phyloP scores from a whole-genome alignment of 2,888 invertebrate genomes.

The Campopleginae sp. region DNA sequence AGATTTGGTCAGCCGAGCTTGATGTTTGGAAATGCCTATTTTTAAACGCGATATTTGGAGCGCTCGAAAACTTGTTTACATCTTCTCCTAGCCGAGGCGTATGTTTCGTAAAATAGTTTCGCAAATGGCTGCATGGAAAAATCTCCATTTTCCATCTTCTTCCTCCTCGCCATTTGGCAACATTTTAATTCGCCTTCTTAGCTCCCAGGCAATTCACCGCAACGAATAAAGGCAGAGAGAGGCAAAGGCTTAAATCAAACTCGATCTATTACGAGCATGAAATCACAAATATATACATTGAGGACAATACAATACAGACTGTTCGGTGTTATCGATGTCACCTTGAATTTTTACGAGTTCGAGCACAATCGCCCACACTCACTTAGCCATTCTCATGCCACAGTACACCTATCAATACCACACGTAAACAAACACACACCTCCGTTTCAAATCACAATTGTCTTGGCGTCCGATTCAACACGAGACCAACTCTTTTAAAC shows the following conservation, averaged over 20 bases:
- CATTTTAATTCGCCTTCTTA: background rate
- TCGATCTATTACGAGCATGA: constrained; percentile 52
- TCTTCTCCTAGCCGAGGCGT: background rate
- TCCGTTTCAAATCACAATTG: constrained; percentile 43
- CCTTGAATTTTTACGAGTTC: constrained; percentile 62
- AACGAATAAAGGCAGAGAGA: background rate
- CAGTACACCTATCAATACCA: background rate
- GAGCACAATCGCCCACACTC: constrained; percentile 46
- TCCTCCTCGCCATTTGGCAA: background rate
- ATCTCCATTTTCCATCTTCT: background rate
- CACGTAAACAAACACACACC: background rate
- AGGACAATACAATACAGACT: constrained; percentile 1
- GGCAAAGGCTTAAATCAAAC: background rate
- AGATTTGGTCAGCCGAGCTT: constrained; percentile 25
- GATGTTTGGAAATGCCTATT: constrained; percentile 39
- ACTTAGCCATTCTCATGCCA: background rate
- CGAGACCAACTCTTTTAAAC: constrained; percentile 10
- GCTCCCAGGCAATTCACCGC: background rate
- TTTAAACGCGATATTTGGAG: constrained; percentile 43
- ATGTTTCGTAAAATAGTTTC: constrained; percentile 1
- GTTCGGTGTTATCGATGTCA: constrained; percentile 49
- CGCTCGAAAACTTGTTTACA: background rate
- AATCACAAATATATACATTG: constrained; percentile 2
- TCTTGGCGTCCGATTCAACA: constrained; percentile 9
- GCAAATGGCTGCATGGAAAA: constrained; percentile 11